Percentiles rank a stretch among this genome's conserved stretches.
phyloP scores from a whole-genome alignment of 1,140 invertebrate species.

The Drosophila ironensis region DNA sequence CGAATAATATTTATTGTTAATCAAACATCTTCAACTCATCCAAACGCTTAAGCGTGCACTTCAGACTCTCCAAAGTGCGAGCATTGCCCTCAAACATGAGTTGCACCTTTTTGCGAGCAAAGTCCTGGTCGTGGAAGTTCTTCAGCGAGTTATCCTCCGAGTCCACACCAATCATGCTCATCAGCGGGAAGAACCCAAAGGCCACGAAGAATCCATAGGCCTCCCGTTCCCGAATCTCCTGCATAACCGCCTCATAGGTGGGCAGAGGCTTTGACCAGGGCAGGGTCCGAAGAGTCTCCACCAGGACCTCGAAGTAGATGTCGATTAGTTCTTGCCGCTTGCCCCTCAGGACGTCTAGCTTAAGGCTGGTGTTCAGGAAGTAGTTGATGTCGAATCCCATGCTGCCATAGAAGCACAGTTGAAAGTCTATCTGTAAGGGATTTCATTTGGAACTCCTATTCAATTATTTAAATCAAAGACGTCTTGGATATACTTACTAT shows the following conservation, averaged over 20 bases:
- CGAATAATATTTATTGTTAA: too few relatives aligned
- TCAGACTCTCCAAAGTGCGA: slow-evolving; percentile 65
- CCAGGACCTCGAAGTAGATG: slow-evolving; percentile 62
- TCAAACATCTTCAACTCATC: slow-evolving; percentile 73
- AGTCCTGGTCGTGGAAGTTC: slow-evolving; percentile 71
- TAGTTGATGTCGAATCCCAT: slow-evolving; percentile 79
- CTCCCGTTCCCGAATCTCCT: slow-evolving; percentile 64
- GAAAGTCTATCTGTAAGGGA: slow-evolving; percentile 72
- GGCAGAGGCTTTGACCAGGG: slow-evolving; percentile 77
- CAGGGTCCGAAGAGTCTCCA: slow-evolving; percentile 72
- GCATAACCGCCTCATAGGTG: slow-evolving; percentile 67
- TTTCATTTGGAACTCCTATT: neutral
- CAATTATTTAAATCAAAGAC: neutral
- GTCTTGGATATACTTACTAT: slow-evolving; percentile 75
- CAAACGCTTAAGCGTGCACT: slow-evolving; percentile 59
- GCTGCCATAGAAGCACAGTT: slow-evolving; percentile 73
- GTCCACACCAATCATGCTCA: slow-evolving; percentile 72
- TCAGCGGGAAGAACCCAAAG: slow-evolving; percentile 73
- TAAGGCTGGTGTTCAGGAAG: slow-evolving; percentile 74
- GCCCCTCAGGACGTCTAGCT: slow-evolving; percentile 61
- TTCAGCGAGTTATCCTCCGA: slow-evolving; percentile 75
- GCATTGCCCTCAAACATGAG: slow-evolving; percentile 72
- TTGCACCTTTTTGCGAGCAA: slow-evolving; percentile 68
- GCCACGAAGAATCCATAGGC: slow-evolving; percentile 75
- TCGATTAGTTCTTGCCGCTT: slow-evolving; percentile 75